Evolutionary conservation across 2,888 invertebrate species (phyloP), one percentile per base, ranked within the genome.

Genomic region (Julus scanicus): DNA sequence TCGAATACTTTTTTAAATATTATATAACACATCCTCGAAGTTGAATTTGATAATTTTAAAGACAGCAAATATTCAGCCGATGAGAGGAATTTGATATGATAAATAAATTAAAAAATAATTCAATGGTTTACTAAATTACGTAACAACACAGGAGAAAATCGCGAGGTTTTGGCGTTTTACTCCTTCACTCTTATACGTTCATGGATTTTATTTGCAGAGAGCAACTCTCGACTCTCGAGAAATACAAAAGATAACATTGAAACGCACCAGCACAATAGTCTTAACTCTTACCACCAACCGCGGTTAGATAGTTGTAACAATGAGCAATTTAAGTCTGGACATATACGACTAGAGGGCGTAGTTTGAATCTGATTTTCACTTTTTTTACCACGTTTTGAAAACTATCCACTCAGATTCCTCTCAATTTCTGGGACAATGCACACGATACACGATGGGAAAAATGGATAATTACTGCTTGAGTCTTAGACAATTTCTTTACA

Each of bases 181-280:
- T 63, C n/a, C 5, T 63, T 20, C n/a, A 5, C n/a, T 6, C 17
- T 20, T 63, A n/a, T n/a, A 20, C 5, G 63, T 20, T 63, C 9
- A 63, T n/a, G n/a, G 20, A 6, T 20, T 63, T 63, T 63, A 63
- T 63, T 53, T 63, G 63, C 63, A 63, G 8, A 63, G 20, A 20
- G 63, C 63, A 63, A 63, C 8, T 57, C 57, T 57, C 5, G 17
- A 13, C 29, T 29, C 29, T 29, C 29, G 13, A 49, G 17, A 57
- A 57, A 57, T 17, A 20, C 20, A 63, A 63, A 63, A 63, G 63
- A 63, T 63, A 63, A 63, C 63, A 63, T 63, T 63, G n/a, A 63
- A 63, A 63, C 2, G n/a, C 4, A n/a, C n/a, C 63, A 63, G 63
- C n/a, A 63, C 20, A 63, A 63, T 20, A 63, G 20, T 63, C 20